Conservation (phyloP, 2,113 vertebrate species). For the Leptosomus discolor region DNA sequence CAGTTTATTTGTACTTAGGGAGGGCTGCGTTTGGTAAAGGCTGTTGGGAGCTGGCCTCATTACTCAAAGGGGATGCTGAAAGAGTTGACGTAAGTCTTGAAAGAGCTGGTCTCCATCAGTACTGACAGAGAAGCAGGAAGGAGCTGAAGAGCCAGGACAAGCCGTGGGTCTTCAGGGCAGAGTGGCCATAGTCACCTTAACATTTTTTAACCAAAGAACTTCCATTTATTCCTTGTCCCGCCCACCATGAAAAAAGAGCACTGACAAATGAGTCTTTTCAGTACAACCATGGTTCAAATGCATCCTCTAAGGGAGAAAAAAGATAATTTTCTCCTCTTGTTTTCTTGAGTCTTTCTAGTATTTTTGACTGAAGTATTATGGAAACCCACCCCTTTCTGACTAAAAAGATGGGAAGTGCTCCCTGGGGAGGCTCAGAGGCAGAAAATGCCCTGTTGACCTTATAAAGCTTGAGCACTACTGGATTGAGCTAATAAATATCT, state of each 20-base stretch:
- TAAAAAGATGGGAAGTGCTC: neutral
- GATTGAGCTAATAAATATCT: neutral
- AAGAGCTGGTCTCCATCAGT: neutral
- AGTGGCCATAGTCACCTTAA: neutral
- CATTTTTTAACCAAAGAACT: neutral
- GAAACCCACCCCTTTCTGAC: neutral
- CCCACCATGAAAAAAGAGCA: neutral
- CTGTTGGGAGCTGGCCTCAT: neutral
- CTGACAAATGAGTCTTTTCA: neutral
- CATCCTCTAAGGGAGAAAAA: neutral
- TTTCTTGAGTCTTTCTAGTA: neutral
- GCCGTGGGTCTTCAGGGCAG: neutral
- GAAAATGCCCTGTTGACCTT: neutral
- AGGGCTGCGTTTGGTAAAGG: neutral
- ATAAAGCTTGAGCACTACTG: neutral
- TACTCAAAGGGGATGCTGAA: neutral
- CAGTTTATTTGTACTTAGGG: neutral
- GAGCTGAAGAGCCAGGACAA: neutral
- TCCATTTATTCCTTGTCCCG: neutral
- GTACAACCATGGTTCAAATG: neutral
- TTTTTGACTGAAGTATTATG: neutral
- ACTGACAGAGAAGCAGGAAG: neutral
- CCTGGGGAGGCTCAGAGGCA: neutral
- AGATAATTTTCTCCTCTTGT: accelerated
- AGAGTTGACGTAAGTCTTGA: neutral